A percentile compares a stretch with the other conserved stretches of the same genome.
Conservation (phyloP, 2,888 invertebrate genomes). For the Girardia tigrina region DNA sequence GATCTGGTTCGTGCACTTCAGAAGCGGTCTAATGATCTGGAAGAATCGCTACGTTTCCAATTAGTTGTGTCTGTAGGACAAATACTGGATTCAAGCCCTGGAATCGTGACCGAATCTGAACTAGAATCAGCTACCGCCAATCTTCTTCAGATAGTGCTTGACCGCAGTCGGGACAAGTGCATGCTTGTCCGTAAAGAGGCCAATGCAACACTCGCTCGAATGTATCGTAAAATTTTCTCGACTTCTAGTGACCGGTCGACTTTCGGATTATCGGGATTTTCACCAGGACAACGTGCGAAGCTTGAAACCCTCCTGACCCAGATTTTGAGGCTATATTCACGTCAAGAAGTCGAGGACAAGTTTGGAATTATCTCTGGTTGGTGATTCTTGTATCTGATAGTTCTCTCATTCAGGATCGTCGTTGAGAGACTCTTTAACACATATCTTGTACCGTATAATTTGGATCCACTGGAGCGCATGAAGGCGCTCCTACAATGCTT, state of each 20-base stretch:
- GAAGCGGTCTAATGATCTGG: constrained; percentile 16
- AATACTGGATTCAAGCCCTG: not conserved
- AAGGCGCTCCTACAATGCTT: constrained; percentile 75
- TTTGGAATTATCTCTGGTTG: constrained; percentile 39
- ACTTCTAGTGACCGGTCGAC: not conserved
- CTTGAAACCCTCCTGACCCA: constrained; percentile 59
- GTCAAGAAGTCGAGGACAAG: constrained; percentile 75
- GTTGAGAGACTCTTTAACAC: constrained; percentile 83
- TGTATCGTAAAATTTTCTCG: constrained; percentile 31
- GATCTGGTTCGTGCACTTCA: not conserved
- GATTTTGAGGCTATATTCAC: constrained; percentile 75
- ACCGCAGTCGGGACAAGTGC: constrained; percentile 29
- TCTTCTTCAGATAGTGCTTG: constrained; percentile 30
- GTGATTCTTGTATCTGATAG: not conserved
- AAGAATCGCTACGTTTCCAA: not conserved
- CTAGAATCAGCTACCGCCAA: constrained; percentile 11
- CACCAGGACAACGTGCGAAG: not conserved
- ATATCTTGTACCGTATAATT: constrained; percentile 78
- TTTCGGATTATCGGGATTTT: not conserved
- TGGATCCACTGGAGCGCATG: constrained; percentile 74
- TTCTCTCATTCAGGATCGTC: constrained; percentile 57
- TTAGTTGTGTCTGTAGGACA: not conserved
- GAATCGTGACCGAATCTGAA: constrained; percentile 2
- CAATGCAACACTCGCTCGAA: not conserved
- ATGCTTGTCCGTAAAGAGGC: constrained; percentile 35